These are phyloP conservation scores for Monarcha castaneiventris DNA, from an alignment of 2,113 vertebrate genomes.

Conservation along the genomic window DNA sequence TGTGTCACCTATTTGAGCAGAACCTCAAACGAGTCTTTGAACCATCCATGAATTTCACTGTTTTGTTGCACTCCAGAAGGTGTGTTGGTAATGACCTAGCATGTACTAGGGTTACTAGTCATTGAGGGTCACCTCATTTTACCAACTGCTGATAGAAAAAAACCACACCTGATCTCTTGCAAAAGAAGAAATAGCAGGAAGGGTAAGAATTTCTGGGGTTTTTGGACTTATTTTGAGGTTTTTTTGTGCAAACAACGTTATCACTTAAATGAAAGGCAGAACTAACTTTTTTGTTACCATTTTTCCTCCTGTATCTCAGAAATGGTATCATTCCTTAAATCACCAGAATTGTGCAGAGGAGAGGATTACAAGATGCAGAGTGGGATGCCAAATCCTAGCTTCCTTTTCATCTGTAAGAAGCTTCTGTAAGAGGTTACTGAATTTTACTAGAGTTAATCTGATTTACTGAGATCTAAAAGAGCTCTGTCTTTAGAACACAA, in stretches of 20 bases:
- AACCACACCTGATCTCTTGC: accelerated
- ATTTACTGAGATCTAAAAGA: background rate
- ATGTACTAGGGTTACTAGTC: background rate
- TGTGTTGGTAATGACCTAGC: accelerated
- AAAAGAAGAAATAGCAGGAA: background rate
- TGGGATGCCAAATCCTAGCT: background rate
- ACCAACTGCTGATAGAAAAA: background rate
- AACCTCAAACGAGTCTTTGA: background rate
- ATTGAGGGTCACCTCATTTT: background rate
- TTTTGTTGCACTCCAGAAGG: background rate
- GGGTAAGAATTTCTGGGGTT: background rate
- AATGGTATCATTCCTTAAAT: background rate
- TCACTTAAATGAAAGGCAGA: background rate
- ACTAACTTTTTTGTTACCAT: background rate
- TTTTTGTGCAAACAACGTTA: background rate
- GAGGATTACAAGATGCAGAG: background rate
- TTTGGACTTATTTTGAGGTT: background rate
- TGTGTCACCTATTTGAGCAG: background rate
- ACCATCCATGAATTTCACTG: background rate
- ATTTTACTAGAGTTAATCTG: background rate
- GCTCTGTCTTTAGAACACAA: background rate
- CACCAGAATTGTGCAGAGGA: background rate
- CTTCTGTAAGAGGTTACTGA: background rate
- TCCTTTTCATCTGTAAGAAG: background rate
- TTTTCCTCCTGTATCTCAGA: background rate